Evolutionary conservation across 2,888 invertebrate species (phyloP).

Genomic region (Agrochola lota): DNA sequence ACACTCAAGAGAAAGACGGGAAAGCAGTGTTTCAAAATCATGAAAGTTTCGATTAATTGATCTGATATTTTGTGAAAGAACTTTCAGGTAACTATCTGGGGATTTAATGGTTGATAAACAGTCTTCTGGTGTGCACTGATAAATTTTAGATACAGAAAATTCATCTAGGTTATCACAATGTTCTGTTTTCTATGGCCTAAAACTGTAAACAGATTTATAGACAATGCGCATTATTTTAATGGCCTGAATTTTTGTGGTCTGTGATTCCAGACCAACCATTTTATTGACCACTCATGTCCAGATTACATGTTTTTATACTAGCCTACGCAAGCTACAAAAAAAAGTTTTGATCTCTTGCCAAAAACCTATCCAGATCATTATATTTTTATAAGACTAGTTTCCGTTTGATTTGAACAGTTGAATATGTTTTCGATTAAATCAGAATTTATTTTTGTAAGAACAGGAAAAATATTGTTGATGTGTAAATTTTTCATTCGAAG

Average conservation of each 20-base stretch:
- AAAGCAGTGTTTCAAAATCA: no score
- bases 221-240: background rate
- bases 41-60: no score
- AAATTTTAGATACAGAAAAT: no score
- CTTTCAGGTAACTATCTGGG: no score
- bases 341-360: constrained; percentile 49
- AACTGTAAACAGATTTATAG: constrained; percentile 11
- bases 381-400: constrained; percentile 5
- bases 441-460: background rate
- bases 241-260: constrained; percentile 18
- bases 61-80: no score
- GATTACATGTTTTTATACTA: constrained; percentile 21
- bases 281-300: constrained; percentile 18
- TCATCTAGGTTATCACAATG: no score
- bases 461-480: background rate
- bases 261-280: constrained; percentile 14
- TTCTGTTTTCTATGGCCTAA: background rate
- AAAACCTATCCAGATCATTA: constrained; percentile 46
- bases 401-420: constrained; percentile 7
- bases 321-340: constrained; percentile 10
- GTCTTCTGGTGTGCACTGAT: no score
- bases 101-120: no score
- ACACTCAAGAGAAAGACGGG: no score
- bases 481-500: background rate
- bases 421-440: background rate